Evolutionary conservation across 2,113 vertebrate genomes (phyloP), one percentile per base, ranked within the genome.

Genomic region (Hippolais icterina): DNA sequence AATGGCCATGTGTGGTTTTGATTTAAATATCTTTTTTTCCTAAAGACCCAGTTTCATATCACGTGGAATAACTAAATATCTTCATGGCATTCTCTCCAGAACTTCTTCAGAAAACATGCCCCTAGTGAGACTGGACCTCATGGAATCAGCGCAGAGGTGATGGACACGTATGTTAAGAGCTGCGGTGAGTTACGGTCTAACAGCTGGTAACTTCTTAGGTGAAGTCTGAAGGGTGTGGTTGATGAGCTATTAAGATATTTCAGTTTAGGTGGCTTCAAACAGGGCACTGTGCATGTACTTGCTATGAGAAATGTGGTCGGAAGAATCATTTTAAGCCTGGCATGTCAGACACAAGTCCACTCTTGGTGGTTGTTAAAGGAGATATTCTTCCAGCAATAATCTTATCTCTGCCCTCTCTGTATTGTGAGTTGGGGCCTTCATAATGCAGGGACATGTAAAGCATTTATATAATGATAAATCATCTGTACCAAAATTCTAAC

Each of bases 121-220:
- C 99, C 99, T 6, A 99, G 99, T 95, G 99, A 99, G 77, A 99
- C 99, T 46, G 99, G 99, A 1, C 99, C 99, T 6, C 98, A 99
- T 27, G 99, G 99, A 54, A 99, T 99, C 97, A 99, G 99, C 63
- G 98, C 99, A 5, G 99, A 99, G 83, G 99, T 99, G 91, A 99
- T 99, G 99, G 99, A 99, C 97, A 99, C 99, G 0, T 99, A 99
- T 1, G 99, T 99, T n/a, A 99, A 99, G 97, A 99, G 99, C 97
- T 99, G 99, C 56, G 99, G 99, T 99, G 95, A 98, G 99, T 97
- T 90, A 50, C 28, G 63, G 2, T 59, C 21, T 41, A 24, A 17
- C 8, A 33, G 9, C 8, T 77, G 47, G 5, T 50, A n/a, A 47
- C 23, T 83, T 29, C 9, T 1, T 50, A 31, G 19, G 6, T 41